Base-by-base conservation (phyloP, 1,140 invertebrate species). In the Cotesia chilonis region DNA sequence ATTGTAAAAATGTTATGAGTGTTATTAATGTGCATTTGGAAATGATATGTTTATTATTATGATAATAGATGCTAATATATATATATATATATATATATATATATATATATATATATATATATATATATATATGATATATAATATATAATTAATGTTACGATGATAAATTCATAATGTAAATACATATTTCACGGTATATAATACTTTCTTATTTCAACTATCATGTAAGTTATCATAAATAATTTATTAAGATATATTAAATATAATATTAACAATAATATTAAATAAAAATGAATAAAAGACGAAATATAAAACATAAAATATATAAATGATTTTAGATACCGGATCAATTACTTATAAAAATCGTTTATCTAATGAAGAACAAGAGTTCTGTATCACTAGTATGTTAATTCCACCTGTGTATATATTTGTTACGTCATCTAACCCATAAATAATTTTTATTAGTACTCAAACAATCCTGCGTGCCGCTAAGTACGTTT, bases 331-430 rank as follows among this genome's bases (percentile, higher is more conserved):
- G 10, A 47, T 54, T 51, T 52, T 51, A 68, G 66, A 54, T 61
- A 57, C 54, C 20, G 54, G 20, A 57, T 57, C 54, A 57, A 61
- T 35, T 61, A 61, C 35, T 35, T 28, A 1, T 61, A 61, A 61
- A 4, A 61, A 61, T 61, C 17, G 17, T 61, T 35, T 14, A 36
- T 65, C 38, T 37, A n/a, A 35, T 17, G 71, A 65, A 60, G 38
- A 51, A 65, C 57, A 67, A 57, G 47, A 5, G 41, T 59, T 38
- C 57, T 72, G 81, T 85, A 85, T 85, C 84, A 84, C 82, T 85
- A 85, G 83, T 85, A 85, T 85, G 81, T 85, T 85, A 83, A 83
- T 76, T 77, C 64, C 84, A 82, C 82, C 79, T 82, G 81, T 85
- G 83, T 85, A 84, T 76, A 85, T 85, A 85, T 84, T 85, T 85